Conservation (phyloP, 1,140 invertebrate genomes). For the Aphidius ervi region DNA sequence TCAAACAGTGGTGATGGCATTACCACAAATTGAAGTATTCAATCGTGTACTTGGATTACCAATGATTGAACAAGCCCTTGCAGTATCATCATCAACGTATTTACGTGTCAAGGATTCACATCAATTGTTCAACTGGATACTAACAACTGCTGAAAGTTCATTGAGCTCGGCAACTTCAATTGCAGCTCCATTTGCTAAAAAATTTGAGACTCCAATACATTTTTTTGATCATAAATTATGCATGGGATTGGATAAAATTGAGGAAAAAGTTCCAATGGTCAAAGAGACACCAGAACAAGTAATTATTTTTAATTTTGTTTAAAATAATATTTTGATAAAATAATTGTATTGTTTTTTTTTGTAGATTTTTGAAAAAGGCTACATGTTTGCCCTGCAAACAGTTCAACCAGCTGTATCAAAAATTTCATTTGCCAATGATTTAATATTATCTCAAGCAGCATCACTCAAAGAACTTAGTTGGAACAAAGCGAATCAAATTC, state of each 20-base stretch:
- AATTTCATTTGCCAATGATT: conserved; percentile 38
- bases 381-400: conserved; percentile 52
- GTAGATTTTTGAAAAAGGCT: conserved; percentile 43
- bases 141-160: conserved; percentile 65
- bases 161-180: conserved; percentile 58
- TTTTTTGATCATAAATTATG: conserved; percentile 65
- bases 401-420: conserved; percentile 45
- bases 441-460: conserved; percentile 54
- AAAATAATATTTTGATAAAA: conserved; percentile 5
- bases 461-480: conserved; percentile 64
- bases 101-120: conserved; percentile 55
- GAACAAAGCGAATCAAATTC: conserved; percentile 65
- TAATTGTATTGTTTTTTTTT: not conserved
- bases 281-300: conserved; percentile 66
- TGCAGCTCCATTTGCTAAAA: conserved; percentile 57
- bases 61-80: conserved; percentile 54
- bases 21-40: conserved; percentile 57
- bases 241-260: conserved; percentile 62
- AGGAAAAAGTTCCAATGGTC: conserved; percentile 65
- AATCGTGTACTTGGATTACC: conserved; percentile 57
- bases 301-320: conserved; percentile 20
- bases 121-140: conserved; percentile 61
- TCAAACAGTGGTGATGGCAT: conserved; percentile 5
- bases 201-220: conserved; percentile 59
- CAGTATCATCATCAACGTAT: conserved; percentile 56